Evolutionary conservation across 2,113 vertebrate genomes (phyloP).

Genomic region (Struthio camelus): DNA sequence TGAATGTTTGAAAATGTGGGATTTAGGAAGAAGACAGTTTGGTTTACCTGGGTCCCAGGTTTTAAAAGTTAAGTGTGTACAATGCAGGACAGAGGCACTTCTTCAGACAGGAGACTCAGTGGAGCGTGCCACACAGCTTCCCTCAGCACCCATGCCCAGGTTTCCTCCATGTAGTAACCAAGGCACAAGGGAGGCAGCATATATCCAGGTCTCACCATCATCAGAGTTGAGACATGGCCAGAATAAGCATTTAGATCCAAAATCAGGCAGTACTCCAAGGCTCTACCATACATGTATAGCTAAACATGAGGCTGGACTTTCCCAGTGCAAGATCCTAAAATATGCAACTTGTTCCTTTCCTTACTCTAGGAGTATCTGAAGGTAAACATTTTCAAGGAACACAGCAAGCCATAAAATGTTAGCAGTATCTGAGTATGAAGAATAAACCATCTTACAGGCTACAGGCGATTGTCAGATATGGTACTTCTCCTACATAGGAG

Average conservation of each 20-base stretch:
- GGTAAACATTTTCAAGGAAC: not conserved
- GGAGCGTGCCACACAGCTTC: not conserved
- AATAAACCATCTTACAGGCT: not conserved
- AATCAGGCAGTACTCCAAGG: not conserved
- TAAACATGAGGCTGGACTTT: not conserved
- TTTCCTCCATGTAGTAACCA: not conserved
- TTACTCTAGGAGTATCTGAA: not conserved
- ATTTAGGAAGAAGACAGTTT: not conserved
- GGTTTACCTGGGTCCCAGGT: not conserved
- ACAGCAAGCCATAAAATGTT: not conserved
- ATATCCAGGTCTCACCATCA: not conserved
- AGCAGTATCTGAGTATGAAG: not conserved
- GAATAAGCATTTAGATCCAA: not conserved
- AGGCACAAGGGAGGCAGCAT: not conserved
- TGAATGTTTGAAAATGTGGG: not conserved
- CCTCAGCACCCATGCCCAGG: not conserved
- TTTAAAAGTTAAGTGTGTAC: not conserved
- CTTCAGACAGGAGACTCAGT: not conserved
- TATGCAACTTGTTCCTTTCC: not conserved
- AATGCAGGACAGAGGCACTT: not conserved
- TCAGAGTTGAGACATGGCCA: not conserved
- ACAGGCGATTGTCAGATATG: not conserved
- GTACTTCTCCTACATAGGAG: not conserved
- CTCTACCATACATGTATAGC: not conserved
- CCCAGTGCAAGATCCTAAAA: not conserved